Evolutionary conservation across 2,113 vertebrate species (phyloP).

Genomic region (human (Homo sapiens)): DNA sequence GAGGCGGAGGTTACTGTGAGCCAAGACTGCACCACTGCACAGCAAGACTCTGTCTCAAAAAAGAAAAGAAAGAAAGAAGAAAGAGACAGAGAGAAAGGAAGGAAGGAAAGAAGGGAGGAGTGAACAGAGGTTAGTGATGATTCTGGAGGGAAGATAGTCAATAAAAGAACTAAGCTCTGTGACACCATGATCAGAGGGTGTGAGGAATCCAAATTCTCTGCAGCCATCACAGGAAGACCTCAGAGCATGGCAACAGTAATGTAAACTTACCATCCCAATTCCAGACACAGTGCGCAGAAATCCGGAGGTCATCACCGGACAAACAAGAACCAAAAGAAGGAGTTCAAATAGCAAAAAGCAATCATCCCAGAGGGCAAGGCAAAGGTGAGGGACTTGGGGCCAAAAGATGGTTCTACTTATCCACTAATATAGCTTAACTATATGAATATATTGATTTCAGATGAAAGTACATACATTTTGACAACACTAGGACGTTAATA

Average conservation of each 20-base stretch:
- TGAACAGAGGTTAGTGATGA: no score
- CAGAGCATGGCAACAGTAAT: fast-evolving
- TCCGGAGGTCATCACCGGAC: no score
- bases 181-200: fast-evolving
- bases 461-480: not conserved
- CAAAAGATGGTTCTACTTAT: fast-evolving
- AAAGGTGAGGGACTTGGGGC: fast-evolving
- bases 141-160: fast-evolving
- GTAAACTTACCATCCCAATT: fast-evolving
- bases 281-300: fast-evolving
- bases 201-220: not conserved
- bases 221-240: fast-evolving
- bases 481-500: not conserved
- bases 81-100: no score
- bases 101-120: no score
- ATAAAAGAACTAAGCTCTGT: fast-evolving
- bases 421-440: fast-evolving
- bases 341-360: not conserved
- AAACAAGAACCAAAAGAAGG: not conserved
- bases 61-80: fast-evolving
- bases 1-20: no score
- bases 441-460: fast-evolving
- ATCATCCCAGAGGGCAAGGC: not conserved
- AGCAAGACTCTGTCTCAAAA: no score
- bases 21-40: no score